Base-by-base conservation (phyloP, 2,113 vertebrate genomes). In the Ia io region DNA sequence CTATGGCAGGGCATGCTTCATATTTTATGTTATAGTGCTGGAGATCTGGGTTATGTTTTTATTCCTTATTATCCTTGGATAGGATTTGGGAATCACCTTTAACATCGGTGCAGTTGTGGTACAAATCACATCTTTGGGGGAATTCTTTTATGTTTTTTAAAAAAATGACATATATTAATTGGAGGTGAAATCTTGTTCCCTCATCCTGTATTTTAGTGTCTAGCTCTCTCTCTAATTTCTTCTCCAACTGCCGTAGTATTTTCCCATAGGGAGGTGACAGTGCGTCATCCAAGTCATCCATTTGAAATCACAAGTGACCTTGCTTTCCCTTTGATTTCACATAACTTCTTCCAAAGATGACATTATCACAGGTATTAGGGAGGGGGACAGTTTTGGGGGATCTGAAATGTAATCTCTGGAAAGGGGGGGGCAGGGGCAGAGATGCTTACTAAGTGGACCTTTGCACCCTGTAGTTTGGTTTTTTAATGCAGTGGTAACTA, bases 41-140 rank as follows among this genome's bases (percentile, higher is more conserved):
- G 40, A 88, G 32, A 63, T 20, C 30, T 90, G 42, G 47, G 5
- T 53, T 96, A 22, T 56, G 40, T 74, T 87, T 87, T 74, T 90
- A 51, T 86, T 80, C 30, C 32, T 86, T 84, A 56, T 25, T 86
- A 13, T 59, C 9, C n/a, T 83, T 78, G 82, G 32, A 20, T 84
- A 79, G 42, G 37, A 87, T 74, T 94, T 96, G 70, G 56, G 71
- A 79, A 91, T 53, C 49, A 53, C 56, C 30, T 90, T 88, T 79
- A 28, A 67, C 18, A 44, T 49, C 18, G 56, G 20, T 65, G 42
- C 76, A 78, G 1, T n/a, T 90, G 49, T 95, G 61, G 20, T 61
- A 47, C 35, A 94, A 9, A 73, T 93, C 47, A 84, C 11, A 44
- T 42, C 53, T 87, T 79, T 63, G 42, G 56, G 47, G 25, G 8